Evolutionary conservation across 35 echinoderm and acorn worm genomes (phyloP).

Genomic region (Anneissia japonica): DNA sequence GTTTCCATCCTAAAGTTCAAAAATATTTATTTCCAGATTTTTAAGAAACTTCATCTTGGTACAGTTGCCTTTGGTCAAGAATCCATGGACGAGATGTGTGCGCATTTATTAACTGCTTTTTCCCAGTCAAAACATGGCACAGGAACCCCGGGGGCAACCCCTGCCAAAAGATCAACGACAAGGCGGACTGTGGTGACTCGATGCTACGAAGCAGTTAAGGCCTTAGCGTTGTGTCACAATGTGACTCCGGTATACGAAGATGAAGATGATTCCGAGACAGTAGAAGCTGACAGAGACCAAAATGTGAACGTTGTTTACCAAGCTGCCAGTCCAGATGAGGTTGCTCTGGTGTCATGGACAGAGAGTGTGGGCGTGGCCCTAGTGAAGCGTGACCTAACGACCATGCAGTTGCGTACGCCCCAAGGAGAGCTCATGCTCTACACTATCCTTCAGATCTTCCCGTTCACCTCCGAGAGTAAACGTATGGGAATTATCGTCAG

Average conservation of each 20-base stretch:
- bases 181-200: constrained; percentile 79
- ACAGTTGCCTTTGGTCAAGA: constrained; percentile 82
- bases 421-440: constrained; percentile 48
- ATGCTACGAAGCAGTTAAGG: constrained; percentile 72
- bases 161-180: constrained; percentile 56
- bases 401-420: constrained; percentile 77
- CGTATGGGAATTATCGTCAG: constrained; percentile 95
- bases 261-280: constrained; percentile 34
- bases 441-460: constrained; percentile 89
- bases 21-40: constrained; percentile 42
- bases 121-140: constrained; percentile 36
- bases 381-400: constrained; percentile 70
- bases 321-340: constrained; percentile 98
- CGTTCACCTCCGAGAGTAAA: constrained; percentile 94
- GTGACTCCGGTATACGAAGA: constrained; percentile 91
- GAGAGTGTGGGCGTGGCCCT: constrained; percentile 75
- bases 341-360: constrained; percentile 91
- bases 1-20: no score
- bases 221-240: constrained; percentile 90
- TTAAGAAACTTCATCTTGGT: constrained; percentile 91
- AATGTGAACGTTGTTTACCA: constrained; percentile 69
- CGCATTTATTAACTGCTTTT: constrained; percentile 74
- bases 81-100: constrained; percentile 57
- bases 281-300: constrained; percentile 43
- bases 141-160: constrained; percentile 36